Evolutionary conservation across 2,113 vertebrate species (phyloP).

Genomic region (Saguinus midas): DNA sequence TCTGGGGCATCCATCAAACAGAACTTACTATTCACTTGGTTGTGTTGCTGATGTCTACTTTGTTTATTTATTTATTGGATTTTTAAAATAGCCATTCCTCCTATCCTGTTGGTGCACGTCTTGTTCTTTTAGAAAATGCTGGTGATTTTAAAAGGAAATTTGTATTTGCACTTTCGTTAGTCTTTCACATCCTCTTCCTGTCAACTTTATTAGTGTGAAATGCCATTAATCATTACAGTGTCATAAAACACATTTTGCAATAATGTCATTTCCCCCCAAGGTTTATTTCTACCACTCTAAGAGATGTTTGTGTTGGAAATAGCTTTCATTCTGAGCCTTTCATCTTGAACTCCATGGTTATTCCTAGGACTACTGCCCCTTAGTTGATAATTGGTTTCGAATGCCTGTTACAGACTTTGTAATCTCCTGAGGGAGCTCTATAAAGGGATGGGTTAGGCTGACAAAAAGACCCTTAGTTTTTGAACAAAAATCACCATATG

Average conservation of each 20-base stretch:
- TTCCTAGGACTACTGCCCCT: constrained; percentile 61
- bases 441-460: constrained; percentile 32
- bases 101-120: constrained; percentile 76
- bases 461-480: constrained; percentile 58
- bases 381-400: constrained; percentile 76
- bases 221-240: constrained; percentile 76
- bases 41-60: neutral
- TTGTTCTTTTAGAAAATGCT: constrained; percentile 59
- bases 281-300: constrained; percentile 73
- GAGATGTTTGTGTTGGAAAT: constrained; percentile 76
- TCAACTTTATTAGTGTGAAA: constrained; percentile 77
- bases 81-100: constrained; percentile 56
- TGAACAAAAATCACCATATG: constrained; percentile 49
- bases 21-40: neutral
- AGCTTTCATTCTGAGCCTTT: constrained; percentile 76
- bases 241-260: constrained; percentile 73
- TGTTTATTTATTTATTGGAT: constrained; percentile 57
- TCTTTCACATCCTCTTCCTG: constrained; percentile 73
- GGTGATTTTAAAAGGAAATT: constrained; percentile 75
- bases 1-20: neutral
- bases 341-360: constrained; percentile 76
- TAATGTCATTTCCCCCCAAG: constrained; percentile 63
- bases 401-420: constrained; percentile 51
- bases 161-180: constrained; percentile 73
- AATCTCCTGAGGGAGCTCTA: constrained; percentile 51